These are phyloP conservation scores for Okamejei kenojei DNA, from an alignment of 2,797 vertebrate genomes.

Conservation along the genomic window DNA sequence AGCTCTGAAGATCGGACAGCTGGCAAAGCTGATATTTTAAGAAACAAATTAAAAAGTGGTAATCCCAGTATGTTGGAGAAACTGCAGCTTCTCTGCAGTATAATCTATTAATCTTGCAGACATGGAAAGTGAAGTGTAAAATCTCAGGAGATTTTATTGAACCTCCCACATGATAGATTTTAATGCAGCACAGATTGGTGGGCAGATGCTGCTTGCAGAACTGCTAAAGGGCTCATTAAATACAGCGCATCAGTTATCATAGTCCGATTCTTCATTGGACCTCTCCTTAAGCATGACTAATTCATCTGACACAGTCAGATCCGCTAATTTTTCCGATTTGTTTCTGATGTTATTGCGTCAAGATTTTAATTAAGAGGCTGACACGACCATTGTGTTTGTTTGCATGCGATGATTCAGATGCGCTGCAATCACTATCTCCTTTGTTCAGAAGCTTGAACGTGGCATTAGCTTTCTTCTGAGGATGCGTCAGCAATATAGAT, in stretches of 20 bases:
- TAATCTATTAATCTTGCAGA: not conserved
- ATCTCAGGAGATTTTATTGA: not conserved
- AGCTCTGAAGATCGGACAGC: too few species aligned
- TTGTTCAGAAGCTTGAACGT: slow-evolving; percentile 12
- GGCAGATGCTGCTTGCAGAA: not conserved
- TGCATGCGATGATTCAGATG: not conserved
- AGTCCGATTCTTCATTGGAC: too few species aligned
- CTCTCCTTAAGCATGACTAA: not conserved
- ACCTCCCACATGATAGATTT: not conserved
- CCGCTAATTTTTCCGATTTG: not conserved
- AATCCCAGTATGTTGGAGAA: too few species aligned
- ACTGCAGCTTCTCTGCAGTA: not conserved
- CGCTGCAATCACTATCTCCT: not conserved
- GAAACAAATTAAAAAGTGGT: not conserved
- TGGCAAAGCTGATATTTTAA: not conserved
- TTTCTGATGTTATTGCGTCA: not conserved
- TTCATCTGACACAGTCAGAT: not conserved
- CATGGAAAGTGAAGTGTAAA: not conserved
- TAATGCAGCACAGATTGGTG: not conserved
- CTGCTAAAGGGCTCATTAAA: not conserved
- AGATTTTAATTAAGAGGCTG: slow-evolving; percentile 13
- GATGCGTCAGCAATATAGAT: not conserved
- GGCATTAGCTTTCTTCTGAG: not conserved
- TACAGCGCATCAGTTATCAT: not conserved
- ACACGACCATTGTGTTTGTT: not conserved